phyloP scores from a whole-genome alignment of 2,797 vertebrate genomes.

The Scarus forsteni region DNA sequence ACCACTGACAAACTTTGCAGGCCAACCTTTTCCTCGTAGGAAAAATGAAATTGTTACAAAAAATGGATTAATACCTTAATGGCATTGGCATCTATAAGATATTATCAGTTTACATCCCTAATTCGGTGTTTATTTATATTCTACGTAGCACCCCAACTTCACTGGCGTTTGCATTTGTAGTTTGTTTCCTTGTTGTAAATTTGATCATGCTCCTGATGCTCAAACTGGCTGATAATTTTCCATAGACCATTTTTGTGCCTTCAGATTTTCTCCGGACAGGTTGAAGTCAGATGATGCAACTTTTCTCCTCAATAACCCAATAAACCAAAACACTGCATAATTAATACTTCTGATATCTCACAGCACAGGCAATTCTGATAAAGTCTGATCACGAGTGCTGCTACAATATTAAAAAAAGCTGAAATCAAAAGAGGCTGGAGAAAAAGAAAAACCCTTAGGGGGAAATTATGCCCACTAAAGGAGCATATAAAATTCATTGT shows the following conservation, averaged over 20 bases:
- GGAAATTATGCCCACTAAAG: background rate
- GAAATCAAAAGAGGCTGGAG: background rate
- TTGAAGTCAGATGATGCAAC: too few species aligned
- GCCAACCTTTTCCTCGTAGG: too few species aligned
- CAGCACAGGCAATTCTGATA: background rate
- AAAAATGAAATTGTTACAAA: too few species aligned
- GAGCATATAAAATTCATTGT: background rate
- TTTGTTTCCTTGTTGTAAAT: background rate
- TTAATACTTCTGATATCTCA: constrained; percentile 12
- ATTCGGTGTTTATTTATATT: too few species aligned
- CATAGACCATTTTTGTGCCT: background rate
- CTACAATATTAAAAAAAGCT: background rate
- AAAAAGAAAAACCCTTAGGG: background rate
- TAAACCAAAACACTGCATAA: constrained; percentile 10
- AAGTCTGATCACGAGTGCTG: background rate
- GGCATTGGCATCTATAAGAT: too few species aligned
- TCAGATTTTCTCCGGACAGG: background rate
- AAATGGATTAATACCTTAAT: too few species aligned
- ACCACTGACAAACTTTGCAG: too few species aligned
- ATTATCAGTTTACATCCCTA: too few species aligned
- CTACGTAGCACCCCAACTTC: too few species aligned
- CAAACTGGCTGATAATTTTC: background rate
- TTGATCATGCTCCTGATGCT: background rate
- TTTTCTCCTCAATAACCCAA: background rate
- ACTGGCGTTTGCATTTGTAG: too few species aligned